Evolutionary conservation across 2,888 invertebrate genomes (phyloP).

Genomic region (Lasioglossum figueresi): DNA sequence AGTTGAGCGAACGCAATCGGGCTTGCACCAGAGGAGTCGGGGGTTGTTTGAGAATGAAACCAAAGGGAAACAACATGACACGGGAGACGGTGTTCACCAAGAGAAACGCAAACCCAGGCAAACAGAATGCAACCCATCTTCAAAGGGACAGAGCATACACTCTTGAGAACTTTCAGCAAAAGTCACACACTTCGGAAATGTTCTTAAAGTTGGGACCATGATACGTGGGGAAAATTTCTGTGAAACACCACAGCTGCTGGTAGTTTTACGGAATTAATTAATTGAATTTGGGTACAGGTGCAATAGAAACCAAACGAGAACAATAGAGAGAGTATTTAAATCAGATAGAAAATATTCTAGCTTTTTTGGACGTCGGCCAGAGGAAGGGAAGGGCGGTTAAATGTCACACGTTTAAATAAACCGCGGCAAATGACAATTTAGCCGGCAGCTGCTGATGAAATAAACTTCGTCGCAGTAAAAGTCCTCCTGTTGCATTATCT

Average conservation of each 20-base stretch:
- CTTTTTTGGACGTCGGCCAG: neutral
- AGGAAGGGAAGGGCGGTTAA: neutral
- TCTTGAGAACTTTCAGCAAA: neutral
- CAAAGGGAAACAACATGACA: neutral
- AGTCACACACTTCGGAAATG: neutral
- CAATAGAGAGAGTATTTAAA: neutral
- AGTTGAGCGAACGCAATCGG: neutral
- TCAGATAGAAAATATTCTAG: neutral
- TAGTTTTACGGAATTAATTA: neutral
- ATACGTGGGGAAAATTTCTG: neutral
- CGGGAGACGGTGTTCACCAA: neutral
- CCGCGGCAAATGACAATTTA: conserved; percentile 11
- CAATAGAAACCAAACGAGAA: neutral
- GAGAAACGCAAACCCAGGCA: neutral
- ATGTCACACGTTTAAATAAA: conserved; percentile 4
- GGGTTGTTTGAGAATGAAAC: neutral
- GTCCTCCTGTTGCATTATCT: conserved; percentile 37
- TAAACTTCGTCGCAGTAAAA: conserved; percentile 6
- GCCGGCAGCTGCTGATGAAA: conserved; percentile 25
- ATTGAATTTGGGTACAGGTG: neutral
- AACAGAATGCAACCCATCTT: neutral
- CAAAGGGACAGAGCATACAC: neutral
- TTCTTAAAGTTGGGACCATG: neutral
- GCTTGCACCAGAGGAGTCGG: neutral
- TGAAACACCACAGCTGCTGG: neutral